Base-by-base conservation (phyloP, 2,797 vertebrate genomes). In the Dermochelys coriacea region DNA sequence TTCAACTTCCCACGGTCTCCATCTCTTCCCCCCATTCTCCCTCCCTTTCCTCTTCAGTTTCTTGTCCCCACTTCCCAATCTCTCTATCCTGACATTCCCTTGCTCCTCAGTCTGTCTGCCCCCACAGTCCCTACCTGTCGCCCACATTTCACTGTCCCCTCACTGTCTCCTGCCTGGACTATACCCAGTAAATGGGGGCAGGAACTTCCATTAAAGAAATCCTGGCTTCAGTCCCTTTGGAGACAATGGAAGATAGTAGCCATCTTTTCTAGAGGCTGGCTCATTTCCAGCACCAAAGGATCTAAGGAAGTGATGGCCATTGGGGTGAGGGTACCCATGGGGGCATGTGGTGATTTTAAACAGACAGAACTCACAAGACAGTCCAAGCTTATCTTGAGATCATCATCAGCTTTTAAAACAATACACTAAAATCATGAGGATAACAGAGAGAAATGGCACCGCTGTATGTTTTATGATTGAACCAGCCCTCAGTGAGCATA, bases 401-500 rank as follows among this genome's bases (percentile, higher is more conserved):
- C 34, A 14, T 31, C 27, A 8, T 23, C 16, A 61, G 27, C 52
- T 82, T 54, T 71, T 37, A n/a, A 71, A 71, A 71, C 27, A 61
- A 41, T n/a, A 68, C 29, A 41, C 27, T 0, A 0, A 51, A 37
- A 11, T 6, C 19, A 34, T 2, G 11, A 64, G 31, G 3, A 23
- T 71, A 23, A 71, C 21, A 41, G 5, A 37, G 31, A 71, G 64
- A 71, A 57, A 34, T 31, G 57, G 57, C 57, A 34, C 14, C 57
- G 61, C 57, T 61, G 14, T 54, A 25, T 54, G 21, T 54, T 54
- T 54, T 14, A 61, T 29, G 57, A 61, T 34, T 29, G 31, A 31
- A 31, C 59, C 29, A 61, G 2, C 18, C 19, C 47, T 0, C 0
- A 34, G 81, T 15, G 21, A 78, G 21, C 49, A 64, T 3, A 0